These are phyloP conservation scores for Lipophrys pholis DNA, from an alignment of 2,113 vertebrate genomes.

Conservation along the genomic window DNA sequence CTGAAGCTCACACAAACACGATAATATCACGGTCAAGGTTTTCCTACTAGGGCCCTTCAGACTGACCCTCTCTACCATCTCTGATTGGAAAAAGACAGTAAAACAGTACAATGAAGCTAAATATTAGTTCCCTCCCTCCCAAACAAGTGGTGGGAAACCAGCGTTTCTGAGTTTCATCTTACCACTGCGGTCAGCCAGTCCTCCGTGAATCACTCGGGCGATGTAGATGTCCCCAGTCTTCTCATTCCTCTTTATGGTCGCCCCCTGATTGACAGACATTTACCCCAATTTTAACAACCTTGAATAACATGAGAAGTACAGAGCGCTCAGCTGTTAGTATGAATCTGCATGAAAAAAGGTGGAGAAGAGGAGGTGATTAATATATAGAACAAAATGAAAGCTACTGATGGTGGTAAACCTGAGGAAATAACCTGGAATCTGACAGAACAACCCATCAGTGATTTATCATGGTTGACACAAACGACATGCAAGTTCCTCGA, in stretches of 20 bases:
- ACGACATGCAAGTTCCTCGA: too few species aligned
- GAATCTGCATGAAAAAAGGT: background rate
- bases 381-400: background rate
- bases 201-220: conserved; percentile 92
- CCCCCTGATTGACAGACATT: conserved; percentile 83
- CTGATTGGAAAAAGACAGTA: too few species aligned
- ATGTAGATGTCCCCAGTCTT: conserved; percentile 90
- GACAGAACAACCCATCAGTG: too few species aligned
- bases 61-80: too few species aligned
- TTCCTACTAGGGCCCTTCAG: too few species aligned
- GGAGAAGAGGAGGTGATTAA: background rate
- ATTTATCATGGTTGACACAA: too few species aligned
- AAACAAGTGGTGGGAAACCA: background rate
- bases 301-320: background rate
- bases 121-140: background rate
- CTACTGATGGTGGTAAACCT: background rate
- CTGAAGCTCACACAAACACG: background rate
- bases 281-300: background rate
- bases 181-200: conserved; percentile 93
- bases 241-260: conserved; percentile 92
- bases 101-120: too few species aligned
- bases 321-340: background rate
- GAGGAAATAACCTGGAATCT: background rate
- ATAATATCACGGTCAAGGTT: too few species aligned
- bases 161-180: conserved; percentile 46